phyloP scores from a whole-genome alignment of 2,797 vertebrate species.

The Phrynocephalus vlangalii region DNA sequence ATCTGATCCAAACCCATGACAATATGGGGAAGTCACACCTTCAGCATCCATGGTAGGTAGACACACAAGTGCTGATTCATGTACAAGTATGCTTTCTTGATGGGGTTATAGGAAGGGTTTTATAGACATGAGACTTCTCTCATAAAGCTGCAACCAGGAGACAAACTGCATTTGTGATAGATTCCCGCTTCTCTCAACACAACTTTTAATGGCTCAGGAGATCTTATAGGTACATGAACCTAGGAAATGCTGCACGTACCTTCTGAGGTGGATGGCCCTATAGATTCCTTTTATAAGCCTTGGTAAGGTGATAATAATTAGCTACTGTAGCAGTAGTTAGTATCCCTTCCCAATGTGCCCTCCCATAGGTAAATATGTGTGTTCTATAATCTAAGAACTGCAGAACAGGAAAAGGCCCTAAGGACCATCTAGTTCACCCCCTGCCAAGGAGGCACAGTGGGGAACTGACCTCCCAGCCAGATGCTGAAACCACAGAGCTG shows the following conservation, averaged over 20 bases:
- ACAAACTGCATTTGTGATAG: too few relatives aligned
- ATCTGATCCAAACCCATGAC: background rate
- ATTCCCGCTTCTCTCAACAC: too few relatives aligned
- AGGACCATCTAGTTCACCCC: too few relatives aligned
- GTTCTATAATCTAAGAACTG: too few relatives aligned
- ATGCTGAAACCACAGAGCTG: too few relatives aligned
- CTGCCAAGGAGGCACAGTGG: too few relatives aligned
- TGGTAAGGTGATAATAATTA: background rate
- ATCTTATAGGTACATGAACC: background rate
- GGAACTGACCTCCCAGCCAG: too few relatives aligned
- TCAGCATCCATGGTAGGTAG: background rate
- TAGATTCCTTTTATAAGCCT: background rate
- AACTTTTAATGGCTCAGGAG: background rate
- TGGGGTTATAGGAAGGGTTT: background rate
- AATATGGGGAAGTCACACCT: background rate
- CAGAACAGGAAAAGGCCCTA: too few relatives aligned
- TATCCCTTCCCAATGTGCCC: too few relatives aligned
- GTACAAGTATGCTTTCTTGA: too few relatives aligned
- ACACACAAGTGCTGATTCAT: background rate
- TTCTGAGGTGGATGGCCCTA: background rate
- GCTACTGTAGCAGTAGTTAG: too few relatives aligned
- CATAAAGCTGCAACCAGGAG: background rate
- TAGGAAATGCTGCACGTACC: background rate
- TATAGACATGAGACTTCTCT: background rate
- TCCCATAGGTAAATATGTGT: too few relatives aligned